These are phyloP conservation scores for Chloroceryle inda DNA, from an alignment of 2,797 vertebrate genomes.

Conservation along the genomic window DNA sequence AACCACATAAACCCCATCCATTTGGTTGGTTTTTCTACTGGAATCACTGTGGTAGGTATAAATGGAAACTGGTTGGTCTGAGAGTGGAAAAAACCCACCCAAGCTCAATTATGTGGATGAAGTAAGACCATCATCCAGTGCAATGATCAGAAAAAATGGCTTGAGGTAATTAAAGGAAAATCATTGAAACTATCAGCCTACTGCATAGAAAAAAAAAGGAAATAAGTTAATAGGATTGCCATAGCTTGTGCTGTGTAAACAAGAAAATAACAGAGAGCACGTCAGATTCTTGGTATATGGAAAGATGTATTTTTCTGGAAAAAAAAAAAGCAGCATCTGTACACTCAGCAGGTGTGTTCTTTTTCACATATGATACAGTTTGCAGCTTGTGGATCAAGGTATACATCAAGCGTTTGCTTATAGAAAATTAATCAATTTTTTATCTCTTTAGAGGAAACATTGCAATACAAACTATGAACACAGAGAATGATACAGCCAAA, in stretches of 20 bases:
- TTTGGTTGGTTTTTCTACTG: background rate
- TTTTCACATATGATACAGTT: background rate
- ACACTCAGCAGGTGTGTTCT: background rate
- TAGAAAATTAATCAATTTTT: background rate
- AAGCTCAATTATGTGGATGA: background rate
- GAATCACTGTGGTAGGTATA: background rate
- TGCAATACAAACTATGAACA: background rate
- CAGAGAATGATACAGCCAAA: slow-evolving; percentile 58
- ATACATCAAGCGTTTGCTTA: background rate
- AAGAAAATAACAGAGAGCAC: background rate
- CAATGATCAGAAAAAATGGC: background rate
- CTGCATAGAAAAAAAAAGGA: background rate
- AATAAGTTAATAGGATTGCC: background rate
- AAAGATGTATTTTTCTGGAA: background rate
- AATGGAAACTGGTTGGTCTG: background rate
- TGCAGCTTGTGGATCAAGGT: background rate
- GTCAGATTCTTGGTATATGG: background rate
- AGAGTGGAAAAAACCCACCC: background rate
- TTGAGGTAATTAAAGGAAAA: slow-evolving; percentile 18
- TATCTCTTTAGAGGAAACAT: background rate
- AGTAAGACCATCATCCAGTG: background rate
- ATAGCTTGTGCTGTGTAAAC: background rate
- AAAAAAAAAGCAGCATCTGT: background rate
- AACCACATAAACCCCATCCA: background rate
- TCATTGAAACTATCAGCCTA: background rate